These are phyloP conservation scores for Platysternon megacephalum DNA, from an alignment of 2,113 vertebrate species.

Conservation along the genomic window DNA sequence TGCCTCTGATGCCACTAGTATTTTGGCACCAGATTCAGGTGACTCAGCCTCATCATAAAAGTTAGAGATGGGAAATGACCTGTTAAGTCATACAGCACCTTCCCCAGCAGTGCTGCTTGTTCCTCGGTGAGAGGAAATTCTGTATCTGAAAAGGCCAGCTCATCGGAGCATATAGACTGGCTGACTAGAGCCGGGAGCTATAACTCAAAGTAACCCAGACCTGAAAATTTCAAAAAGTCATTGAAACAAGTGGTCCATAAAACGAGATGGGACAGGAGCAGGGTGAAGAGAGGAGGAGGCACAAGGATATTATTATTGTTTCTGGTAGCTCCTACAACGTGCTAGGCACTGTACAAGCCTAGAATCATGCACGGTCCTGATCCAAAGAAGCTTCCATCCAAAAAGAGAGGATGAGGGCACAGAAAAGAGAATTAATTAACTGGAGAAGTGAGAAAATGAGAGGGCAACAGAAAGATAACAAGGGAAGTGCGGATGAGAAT, in stretches of 20 bases:
- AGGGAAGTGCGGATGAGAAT: neutral
- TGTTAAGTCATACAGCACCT: neutral
- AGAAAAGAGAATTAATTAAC: neutral
- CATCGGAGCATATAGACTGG: constrained; percentile 7
- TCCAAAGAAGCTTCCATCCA: neutral
- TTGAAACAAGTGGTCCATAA: constrained; percentile 10
- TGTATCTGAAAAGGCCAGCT: neutral
- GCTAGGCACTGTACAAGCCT: neutral
- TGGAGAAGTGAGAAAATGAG: neutral
- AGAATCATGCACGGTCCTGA: neutral
- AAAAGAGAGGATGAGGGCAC: neutral
- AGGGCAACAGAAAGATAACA: neutral
- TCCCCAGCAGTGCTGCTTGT: neutral
- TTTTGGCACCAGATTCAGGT: neutral
- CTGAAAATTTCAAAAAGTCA: constrained; percentile 32
- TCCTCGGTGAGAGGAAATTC: neutral
- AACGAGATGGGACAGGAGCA: neutral
- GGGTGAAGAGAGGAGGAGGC: neutral
- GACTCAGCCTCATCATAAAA: neutral
- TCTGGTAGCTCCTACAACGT: neutral
- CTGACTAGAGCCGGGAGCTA: neutral
- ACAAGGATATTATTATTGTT: neutral
- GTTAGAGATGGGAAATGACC: neutral
- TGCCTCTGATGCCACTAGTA: neutral
- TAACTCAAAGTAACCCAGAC: constrained; percentile 9